phyloP scores from a whole-genome alignment of 2,113 vertebrate genomes.

The Tetraodon nigroviridis region DNA sequence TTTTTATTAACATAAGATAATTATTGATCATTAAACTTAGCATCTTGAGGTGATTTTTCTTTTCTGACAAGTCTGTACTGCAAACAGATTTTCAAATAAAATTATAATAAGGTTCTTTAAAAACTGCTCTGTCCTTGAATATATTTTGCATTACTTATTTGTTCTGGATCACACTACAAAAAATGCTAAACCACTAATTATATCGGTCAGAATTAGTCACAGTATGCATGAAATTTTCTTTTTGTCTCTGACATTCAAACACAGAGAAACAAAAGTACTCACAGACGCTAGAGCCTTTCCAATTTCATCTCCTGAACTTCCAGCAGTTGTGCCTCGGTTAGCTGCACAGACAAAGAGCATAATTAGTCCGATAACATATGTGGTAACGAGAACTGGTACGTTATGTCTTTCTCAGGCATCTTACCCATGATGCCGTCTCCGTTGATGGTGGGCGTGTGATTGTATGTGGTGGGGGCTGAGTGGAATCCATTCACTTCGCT shows the following conservation, averaged over 20 bases:
- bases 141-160: too few species aligned
- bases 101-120: background rate
- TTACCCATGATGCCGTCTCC: conserved; percentile 89
- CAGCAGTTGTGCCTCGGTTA: conserved; percentile 83
- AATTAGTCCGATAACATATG: conserved; percentile 35
- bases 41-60: too few species aligned
- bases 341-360: conserved; percentile 70
- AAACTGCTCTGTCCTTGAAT: background rate
- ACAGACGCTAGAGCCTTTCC: conserved; percentile 98
- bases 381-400: too few species aligned
- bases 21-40: too few species aligned
- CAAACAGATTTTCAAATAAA: background rate
- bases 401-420: background rate
- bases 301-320: conserved; percentile 96
- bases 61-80: too few species aligned
- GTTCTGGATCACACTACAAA: too few species aligned
- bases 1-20: too few species aligned
- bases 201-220: too few species aligned
- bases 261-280: conserved; percentile 50
- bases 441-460: conserved; percentile 86
- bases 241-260: background rate
- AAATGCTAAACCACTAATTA: too few species aligned
- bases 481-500: conserved; percentile 92
- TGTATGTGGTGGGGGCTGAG: conserved; percentile 79
- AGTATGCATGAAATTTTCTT: conserved; percentile 7